Evolutionary conservation across 2,888 invertebrate species (phyloP).

Genomic region (Dasypogon diadema): DNA sequence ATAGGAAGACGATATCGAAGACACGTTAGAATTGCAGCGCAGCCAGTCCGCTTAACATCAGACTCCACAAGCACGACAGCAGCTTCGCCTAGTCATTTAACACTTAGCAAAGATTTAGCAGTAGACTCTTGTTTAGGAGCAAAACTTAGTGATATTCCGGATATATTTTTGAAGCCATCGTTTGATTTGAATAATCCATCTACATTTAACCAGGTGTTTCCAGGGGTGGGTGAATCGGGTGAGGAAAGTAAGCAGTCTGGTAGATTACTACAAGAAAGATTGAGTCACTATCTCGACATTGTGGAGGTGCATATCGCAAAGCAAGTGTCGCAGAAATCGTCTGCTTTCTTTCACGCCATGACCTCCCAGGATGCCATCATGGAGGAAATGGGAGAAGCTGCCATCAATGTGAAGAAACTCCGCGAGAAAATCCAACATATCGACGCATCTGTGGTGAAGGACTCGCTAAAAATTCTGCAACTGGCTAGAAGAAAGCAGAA

Average conservation of each 20-base stretch:
- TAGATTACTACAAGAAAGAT: slow-evolving; percentile 85
- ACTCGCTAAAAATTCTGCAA: slow-evolving; percentile 83
- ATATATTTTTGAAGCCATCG: slow-evolving; percentile 84
- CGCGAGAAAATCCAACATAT: slow-evolving; percentile 82
- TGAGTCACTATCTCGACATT: slow-evolving; percentile 94
- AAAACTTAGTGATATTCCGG: slow-evolving; percentile 79
- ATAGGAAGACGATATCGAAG: slow-evolving; percentile 76
- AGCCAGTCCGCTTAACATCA: slow-evolving; percentile 56
- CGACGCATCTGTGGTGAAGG: slow-evolving; percentile 82
- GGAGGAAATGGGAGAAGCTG: slow-evolving; percentile 90
- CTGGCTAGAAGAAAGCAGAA: slow-evolving; percentile 77
- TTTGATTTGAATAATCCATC: slow-evolving; percentile 84
- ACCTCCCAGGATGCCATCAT: slow-evolving; percentile 97
- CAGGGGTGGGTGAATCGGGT: slow-evolving; percentile 71
- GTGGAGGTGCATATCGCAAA: slow-evolving; percentile 94
- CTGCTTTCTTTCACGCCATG: slow-evolving; percentile 98
- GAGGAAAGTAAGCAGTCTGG: slow-evolving; percentile 69
- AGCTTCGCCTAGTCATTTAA: slow-evolving; percentile 48
- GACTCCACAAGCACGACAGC: neutral
- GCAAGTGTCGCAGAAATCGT: slow-evolving; percentile 92
- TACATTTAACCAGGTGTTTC: slow-evolving; percentile 88
- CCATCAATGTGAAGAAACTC: slow-evolving; percentile 79
- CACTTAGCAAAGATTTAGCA: slow-evolving; percentile 20
- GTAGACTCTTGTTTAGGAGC: slow-evolving; percentile 59
- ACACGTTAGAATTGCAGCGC: slow-evolving; percentile 70